A percentile compares a stretch with the other conserved stretches of the same genome.
phyloP scores from a whole-genome alignment of 2,113 vertebrate genomes.

The Otis tarda region DNA sequence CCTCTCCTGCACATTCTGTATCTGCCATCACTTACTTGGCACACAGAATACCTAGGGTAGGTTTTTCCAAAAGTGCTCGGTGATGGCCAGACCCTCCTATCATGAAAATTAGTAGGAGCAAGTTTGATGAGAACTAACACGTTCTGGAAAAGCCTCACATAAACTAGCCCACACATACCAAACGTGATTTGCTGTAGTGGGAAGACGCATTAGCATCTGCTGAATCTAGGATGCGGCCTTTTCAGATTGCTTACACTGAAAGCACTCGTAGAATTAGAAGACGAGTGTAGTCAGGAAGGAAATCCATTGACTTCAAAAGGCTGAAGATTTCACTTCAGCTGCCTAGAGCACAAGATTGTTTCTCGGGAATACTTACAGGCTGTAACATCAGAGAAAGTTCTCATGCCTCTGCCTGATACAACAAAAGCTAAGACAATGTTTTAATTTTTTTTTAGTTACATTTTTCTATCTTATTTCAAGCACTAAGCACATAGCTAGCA shows the following conservation, averaged over 20 bases:
- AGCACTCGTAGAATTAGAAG: not conserved
- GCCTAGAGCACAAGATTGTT: not conserved
- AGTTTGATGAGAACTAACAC: not conserved
- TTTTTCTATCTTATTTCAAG: not conserved
- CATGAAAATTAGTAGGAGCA: not conserved
- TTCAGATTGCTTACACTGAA: not conserved
- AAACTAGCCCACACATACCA: not conserved
- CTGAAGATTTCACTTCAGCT: not conserved
- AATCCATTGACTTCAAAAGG: not conserved
- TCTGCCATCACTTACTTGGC: not conserved
- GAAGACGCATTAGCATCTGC: not conserved
- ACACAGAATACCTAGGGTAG: not conserved
- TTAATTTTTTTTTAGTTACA: too few relatives aligned
- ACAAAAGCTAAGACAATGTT: not conserved
- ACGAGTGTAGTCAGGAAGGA: not conserved
- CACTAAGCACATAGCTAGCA: not conserved
- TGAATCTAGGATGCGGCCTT: not conserved
- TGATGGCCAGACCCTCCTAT: not conserved
- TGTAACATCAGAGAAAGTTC: not conserved
- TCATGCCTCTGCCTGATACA: not conserved
- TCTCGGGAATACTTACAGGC: not conserved
- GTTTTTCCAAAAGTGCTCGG: not conserved
- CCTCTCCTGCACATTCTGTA: not conserved
- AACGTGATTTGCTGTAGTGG: fast-evolving
- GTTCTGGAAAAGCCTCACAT: not conserved